phyloP scores from a whole-genome alignment of 2,888 invertebrate species.

The Diaprepes abbreviatus region DNA sequence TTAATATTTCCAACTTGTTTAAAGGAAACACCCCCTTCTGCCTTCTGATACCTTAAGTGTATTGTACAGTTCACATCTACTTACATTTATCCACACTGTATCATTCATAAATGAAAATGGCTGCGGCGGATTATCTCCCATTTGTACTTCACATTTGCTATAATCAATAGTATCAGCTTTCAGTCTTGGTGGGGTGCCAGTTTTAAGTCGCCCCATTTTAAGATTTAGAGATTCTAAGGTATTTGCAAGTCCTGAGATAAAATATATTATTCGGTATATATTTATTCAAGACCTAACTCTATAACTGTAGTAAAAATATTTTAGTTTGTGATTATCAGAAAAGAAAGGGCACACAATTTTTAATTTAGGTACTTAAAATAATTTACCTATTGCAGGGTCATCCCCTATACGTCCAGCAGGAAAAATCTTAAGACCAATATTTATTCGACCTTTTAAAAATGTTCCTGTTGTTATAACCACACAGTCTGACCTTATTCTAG shows the following conservation, averaged over 20 bases:
- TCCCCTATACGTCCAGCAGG: conserved; percentile 89
- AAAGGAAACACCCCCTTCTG: too few species aligned
- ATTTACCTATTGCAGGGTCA: conserved; percentile 75
- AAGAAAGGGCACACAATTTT: too few species aligned
- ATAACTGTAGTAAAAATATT: too few species aligned
- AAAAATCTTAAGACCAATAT: conserved; percentile 80
- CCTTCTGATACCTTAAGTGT: too few species aligned
- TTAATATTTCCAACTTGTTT: too few species aligned
- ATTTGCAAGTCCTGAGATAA: conserved; percentile 74
- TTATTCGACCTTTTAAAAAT: conserved; percentile 87
- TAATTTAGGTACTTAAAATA: too few species aligned
- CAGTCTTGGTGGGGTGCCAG: conserved; percentile 88
- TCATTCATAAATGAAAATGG: conserved; percentile 88
- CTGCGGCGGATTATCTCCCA: conserved; percentile 77
- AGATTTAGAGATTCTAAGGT: conserved; percentile 81
- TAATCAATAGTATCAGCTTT: conserved; percentile 79
- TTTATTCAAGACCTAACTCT: too few species aligned
- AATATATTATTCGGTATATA: neutral
- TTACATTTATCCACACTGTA: conserved; percentile 80
- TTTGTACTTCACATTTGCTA: conserved; percentile 69
- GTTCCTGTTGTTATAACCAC: conserved; percentile 92
- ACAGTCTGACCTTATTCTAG: conserved; percentile 72
- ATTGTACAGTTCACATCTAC: too few species aligned
- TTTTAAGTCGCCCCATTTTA: conserved; percentile 84
- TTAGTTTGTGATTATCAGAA: too few species aligned